Base-by-base conservation (phyloP, 2,888 invertebrate genomes). In the Hydroisotoma schaefferi region DNA sequence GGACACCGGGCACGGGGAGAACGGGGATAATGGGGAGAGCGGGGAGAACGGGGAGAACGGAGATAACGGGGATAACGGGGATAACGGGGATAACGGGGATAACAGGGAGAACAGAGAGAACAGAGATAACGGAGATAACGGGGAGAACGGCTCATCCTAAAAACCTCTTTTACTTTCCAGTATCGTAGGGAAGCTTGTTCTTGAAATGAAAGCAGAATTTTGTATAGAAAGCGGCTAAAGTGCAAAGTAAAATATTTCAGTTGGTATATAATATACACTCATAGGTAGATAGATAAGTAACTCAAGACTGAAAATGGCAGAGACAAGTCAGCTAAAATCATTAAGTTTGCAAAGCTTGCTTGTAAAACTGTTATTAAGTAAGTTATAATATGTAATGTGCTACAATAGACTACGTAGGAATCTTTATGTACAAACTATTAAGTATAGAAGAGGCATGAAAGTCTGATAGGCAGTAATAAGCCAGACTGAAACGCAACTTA, bases 81-180 rank as follows among this genome's bases (percentile, higher is more conserved):
- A 52, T 1, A 63, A 63, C 29, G 63, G 63, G 23, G n/a, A n/a
- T n/a, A n/a, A n/a, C n/a, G 57, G 64, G 65, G 62, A 59, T 48
- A 33, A 33, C 33, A 15, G 33, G 33, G 33, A 33, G 33, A 33
- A 33, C 33, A 15, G 33, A 15, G 33, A 33, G 15, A 33, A 15
- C 33, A 15, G 33, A 15, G 33, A 33, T 6, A 33, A 33, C 33
- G 33, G 33, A 15, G 8, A 33, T 15, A 33, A 28, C 20, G 27
- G 29, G 49, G 63, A 52, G 1, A 63, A 63, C 29, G 63, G 63
- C n/a, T n/a, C n/a, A n/a, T n/a, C n/a, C n/a, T n/a, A n/a, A n/a
- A n/a, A n/a, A n/a, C n/a, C n/a, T n/a, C n/a, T n/a, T n/a, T n/a
- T n/a, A n/a, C n/a, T n/a, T n/a, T n/a, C n/a, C n/a, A n/a, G n/a